A percentile compares a stretch with the other conserved stretches of the same genome.
These are phyloP conservation scores for Lumbricus terrestris DNA, from an alignment of 2,888 invertebrate genomes.

Conservation along the genomic window DNA sequence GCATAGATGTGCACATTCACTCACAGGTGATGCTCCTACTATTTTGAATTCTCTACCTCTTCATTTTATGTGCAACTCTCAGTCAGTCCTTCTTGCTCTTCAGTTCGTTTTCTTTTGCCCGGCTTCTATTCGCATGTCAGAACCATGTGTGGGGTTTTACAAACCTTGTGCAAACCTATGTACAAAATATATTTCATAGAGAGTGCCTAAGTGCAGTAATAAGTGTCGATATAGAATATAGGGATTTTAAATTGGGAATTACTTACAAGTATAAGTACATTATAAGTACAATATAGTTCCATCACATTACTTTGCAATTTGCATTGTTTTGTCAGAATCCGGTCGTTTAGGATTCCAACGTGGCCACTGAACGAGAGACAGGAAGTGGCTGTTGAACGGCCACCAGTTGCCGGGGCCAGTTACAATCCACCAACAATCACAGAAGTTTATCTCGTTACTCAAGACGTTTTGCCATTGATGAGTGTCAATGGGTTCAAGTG, in stretches of 20 bases:
- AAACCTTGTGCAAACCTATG: too few species aligned
- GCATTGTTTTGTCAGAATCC: constrained; percentile 26
- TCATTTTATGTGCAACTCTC: not conserved
- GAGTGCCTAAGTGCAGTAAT: not conserved
- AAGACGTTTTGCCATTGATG: constrained; percentile 68
- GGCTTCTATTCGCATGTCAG: not conserved
- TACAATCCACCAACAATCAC: constrained; percentile 65
- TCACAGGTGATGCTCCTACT: too few species aligned
- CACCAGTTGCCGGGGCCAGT: constrained; percentile 42
- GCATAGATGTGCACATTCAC: too few species aligned
- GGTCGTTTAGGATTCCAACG: constrained; percentile 23
- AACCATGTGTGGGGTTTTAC: too few species aligned
- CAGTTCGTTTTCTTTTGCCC: not conserved
- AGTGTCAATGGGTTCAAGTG: constrained; percentile 65
- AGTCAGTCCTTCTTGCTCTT: not conserved
- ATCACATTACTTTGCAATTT: not conserved
- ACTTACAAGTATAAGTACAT: too few species aligned
- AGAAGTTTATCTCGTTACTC: constrained; percentile 72
- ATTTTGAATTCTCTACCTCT: too few species aligned
- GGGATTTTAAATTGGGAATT: too few species aligned
- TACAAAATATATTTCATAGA: not conserved
- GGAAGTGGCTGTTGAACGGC: constrained; percentile 11
- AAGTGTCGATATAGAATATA: too few species aligned
- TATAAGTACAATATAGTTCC: too few species aligned
- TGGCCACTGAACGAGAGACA: constrained; percentile 18